Evolutionary conservation across 2,888 invertebrate genomes (phyloP), one percentile per base, ranked within the genome.

Genomic region (Prosopocoilus inquinatus): DNA sequence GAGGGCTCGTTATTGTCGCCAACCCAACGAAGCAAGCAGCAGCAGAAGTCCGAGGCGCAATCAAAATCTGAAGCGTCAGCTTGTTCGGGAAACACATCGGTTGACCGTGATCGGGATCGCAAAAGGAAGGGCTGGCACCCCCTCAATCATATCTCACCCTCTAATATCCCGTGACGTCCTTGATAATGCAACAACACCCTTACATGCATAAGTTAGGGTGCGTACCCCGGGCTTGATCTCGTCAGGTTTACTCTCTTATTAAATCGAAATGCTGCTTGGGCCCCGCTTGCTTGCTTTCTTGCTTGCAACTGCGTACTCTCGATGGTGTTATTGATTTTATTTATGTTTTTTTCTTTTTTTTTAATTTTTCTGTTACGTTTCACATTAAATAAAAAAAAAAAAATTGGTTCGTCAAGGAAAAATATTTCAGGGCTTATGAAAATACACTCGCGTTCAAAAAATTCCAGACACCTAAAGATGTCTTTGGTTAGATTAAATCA

Each of bases 91-190:
- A 55, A 48, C 48, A 55, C 61, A 58, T 69, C 66, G 72, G 73
- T 73, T 75, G 75, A 75, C 75, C 68, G 65, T 68, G 63, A 62
- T 60, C 61, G 53, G 50, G 55, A 50, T 55, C 52, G 41, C 50
- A 53, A 58, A 52, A 60, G 59, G 61, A 62, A 63, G 62, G 65
- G 64, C 50, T 50, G 50, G 51, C 50, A 51, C 55, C 59, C 61
- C 57, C 59, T 59, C 76, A 76, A 78, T 78, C 77, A 78, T 77
- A 76, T 73, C 73, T 72, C 74, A 76, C 76, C 77, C 75, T 75
- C 75, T 77, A 76, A 77, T 78, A 76, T 76, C 73, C 73, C 71
- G 68, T 70, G 76, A 77, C 76, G 76, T 74, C 69, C 74, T 73
- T 73, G 74, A 76, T 76, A 75, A 75, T 76, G 75, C 75, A 74